Percentiles rank a stretch among this genome's conserved stretches.
Conservation (phyloP, 2,113 vertebrate species). For the Oncorhynchus masou region DNA sequence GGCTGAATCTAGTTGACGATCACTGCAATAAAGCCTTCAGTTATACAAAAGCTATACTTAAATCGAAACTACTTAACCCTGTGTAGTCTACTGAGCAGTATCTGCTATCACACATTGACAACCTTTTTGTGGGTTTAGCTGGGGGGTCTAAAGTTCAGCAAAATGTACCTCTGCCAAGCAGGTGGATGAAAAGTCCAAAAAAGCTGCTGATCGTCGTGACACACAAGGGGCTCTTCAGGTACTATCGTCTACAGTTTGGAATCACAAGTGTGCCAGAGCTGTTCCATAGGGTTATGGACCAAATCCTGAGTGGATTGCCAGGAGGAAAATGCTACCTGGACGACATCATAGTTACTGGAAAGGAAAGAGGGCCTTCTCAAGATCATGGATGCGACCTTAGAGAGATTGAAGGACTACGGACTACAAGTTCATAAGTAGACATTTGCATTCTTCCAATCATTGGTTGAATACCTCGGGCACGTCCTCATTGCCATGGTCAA, state of each 20-base stretch:
- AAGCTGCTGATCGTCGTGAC: not conserved
- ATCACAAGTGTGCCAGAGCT: slow-evolving; percentile 12
- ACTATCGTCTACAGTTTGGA: not conserved
- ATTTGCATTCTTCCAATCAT: slow-evolving; percentile 11
- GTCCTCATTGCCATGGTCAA: not conserved
- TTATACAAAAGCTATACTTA: no score
- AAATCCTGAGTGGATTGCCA: slow-evolving; percentile 7
- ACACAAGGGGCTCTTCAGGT: slow-evolving; percentile 12
- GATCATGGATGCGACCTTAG: slow-evolving; percentile 8
- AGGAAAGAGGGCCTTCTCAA: not conserved
- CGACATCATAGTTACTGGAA: slow-evolving; percentile 15
- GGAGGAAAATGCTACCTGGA: slow-evolving; percentile 19
- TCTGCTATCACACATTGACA: no score
- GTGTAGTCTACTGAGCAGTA: no score
- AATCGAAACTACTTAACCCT: no score
- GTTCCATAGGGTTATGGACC: slow-evolving; percentile 14
- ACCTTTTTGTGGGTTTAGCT: no score
- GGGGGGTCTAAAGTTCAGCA: no score
- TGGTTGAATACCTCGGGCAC: slow-evolving; percentile 4
- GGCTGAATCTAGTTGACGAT: no score
- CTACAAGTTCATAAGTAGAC: not conserved
- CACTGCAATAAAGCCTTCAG: no score
- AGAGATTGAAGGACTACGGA: not conserved
- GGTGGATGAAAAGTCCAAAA: not conserved
- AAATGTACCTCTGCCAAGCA: no score